These are phyloP conservation scores for Philaenus spumarius DNA, from an alignment of 1,140 invertebrate species.

Conservation along the genomic window DNA sequence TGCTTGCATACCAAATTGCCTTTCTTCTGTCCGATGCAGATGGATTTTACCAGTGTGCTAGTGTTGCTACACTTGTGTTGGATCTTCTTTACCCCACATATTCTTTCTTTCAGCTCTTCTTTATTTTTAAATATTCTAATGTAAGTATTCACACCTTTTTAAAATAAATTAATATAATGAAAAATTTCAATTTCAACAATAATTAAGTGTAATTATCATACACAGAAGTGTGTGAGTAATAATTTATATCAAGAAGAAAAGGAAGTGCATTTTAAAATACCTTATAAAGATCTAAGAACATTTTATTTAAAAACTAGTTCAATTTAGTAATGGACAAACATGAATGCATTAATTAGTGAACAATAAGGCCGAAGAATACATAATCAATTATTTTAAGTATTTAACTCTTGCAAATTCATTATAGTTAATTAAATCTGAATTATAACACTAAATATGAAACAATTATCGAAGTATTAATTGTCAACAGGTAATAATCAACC, in stretches of 20 bases:
- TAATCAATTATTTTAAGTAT: no score
- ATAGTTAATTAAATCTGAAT: not conserved
- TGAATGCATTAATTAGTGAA: no score
- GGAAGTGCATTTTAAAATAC: no score
- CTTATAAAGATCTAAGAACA: no score
- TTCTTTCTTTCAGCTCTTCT: slow-evolving; percentile 62
- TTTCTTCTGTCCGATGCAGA: slow-evolving; percentile 43
- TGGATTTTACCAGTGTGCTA: slow-evolving; percentile 43
- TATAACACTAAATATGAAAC: not conserved
- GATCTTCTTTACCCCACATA: slow-evolving; percentile 58
- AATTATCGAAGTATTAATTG: not conserved
- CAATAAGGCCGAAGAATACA: no score
- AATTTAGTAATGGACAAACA: no score
- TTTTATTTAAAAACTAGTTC: no score
- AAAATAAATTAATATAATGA: slow-evolving; percentile 15
- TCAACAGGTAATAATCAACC: slow-evolving; percentile 53
- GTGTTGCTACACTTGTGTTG: slow-evolving; percentile 43
- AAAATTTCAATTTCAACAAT: no score
- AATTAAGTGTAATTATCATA: no score
- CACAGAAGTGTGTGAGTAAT: no score
- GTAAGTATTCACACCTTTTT: slow-evolving; percentile 49
- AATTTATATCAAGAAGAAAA: no score
- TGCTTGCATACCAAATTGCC: slow-evolving; percentile 54
- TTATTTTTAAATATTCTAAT: slow-evolving; percentile 71
- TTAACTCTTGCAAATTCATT: not conserved